Evolutionary conservation across 2,113 vertebrate species (phyloP), one percentile per base, ranked within the genome.

Genomic region (Sciurus niger): DNA sequence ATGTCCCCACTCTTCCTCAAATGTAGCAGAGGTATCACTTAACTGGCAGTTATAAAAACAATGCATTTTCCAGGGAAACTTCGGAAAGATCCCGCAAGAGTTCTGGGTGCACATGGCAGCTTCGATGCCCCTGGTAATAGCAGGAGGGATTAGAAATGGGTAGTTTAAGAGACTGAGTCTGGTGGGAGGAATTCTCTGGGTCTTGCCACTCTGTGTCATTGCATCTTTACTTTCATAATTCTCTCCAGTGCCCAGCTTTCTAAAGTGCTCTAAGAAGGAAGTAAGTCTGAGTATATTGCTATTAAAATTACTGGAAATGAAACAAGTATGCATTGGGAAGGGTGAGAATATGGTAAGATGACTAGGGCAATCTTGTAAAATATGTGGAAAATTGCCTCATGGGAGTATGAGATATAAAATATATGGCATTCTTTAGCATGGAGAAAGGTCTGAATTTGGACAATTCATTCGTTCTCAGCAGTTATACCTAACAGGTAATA

Each of bases 1-100:
- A 98, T 98, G 98, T 98, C 98, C 98, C 97, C 98, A 98, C 93
- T n/a, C 98, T 93, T 97, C 98, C 98, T 99, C 95, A 82, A 97
- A 98, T 98, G 96, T 82, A 22, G 74, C 30, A 0, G 16, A 95
- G 58, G 4, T 37, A 88, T 43, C 93, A 6, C 86, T 93, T 92
- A 96, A 93, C 80, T 34, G 96, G 84, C 96, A 97, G 89, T 7
- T 79, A 90, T 16, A 91, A 95, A 97, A n/a, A 10, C 51, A n/a
- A 55, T 22, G 48, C 16, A 28, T 53, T 80, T 87, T 92, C 9
- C 68, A 78, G 34, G 48, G 73, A 83, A 67, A 24, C 1, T 46
- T 4, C 83, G 65, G 85, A 0, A 74, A 86, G 91, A 72, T 77
- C 37, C 84, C 72, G 32, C 68, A 2, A 78, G 58, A 83, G 46